These are phyloP conservation scores for Cataglyphis cursor DNA, from an alignment of 2,888 invertebrate species.

Conservation along the genomic window DNA sequence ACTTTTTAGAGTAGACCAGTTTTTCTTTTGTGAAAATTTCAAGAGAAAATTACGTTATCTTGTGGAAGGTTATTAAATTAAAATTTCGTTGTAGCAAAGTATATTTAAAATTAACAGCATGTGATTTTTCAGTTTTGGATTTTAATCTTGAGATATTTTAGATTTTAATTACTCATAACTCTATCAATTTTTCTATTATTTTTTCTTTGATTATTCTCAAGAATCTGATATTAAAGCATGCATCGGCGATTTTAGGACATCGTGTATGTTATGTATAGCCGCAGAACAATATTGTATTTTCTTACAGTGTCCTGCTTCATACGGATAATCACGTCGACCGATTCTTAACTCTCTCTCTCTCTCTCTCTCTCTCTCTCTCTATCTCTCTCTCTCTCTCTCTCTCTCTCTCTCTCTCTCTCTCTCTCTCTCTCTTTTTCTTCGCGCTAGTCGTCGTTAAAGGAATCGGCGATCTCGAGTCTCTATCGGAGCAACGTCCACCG, in stretches of 20 bases:
- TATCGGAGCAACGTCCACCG: slow-evolving; percentile 57
- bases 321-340: slow-evolving; percentile 70
- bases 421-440: slow-evolving; percentile 14
- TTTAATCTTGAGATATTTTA: background rate
- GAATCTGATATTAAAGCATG: slow-evolving; percentile 2
- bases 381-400: slow-evolving; percentile 12
- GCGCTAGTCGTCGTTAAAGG: slow-evolving; percentile 59
- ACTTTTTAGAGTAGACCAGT: background rate
- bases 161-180: background rate
- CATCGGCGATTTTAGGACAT: slow-evolving; percentile 24
- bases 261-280: slow-evolving; percentile 33
- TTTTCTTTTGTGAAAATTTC: background rate
- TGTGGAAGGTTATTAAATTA: background rate
- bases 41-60: background rate
- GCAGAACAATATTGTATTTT: slow-evolving; percentile 69
- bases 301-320: slow-evolving; percentile 66
- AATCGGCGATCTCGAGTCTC: slow-evolving; percentile 66
- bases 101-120: background rate
- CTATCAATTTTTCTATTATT: background rate
- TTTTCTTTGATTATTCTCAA: background rate
- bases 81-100: background rate
- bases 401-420: slow-evolving; percentile 28
- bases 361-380: slow-evolving; percentile 12
- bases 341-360: slow-evolving; percentile 22
- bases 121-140: background rate